Base-by-base conservation (phyloP, 2,797 vertebrate genomes). In the Cryptoprocta ferox region DNA sequence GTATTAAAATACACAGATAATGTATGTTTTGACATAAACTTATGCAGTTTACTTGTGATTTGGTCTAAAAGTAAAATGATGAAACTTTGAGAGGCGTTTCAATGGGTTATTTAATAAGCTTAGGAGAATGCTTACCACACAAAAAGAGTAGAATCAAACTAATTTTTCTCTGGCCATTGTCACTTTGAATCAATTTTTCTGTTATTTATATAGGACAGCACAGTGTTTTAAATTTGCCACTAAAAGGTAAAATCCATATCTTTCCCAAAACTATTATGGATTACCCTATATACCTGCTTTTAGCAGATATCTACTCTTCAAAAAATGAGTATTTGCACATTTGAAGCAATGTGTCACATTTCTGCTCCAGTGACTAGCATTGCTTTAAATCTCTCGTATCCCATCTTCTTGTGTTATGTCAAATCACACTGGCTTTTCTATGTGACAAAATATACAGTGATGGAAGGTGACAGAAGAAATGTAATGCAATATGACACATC, bases 401-500 rank as follows among this genome's bases (percentile, higher is more conserved):
- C 0, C 81, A 98, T 98, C 96, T 95, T 98, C 94, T 97, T 98
- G 96, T 96, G 93, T 95, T 98, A 98, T 97, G 97, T 98, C 98
- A 98, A 73, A 91, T 98, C 95, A 96, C 89, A 98, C 88, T 97
- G 98, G 83, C 26, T 98, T 98, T 97, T 97, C 96, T 97, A 79
- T 84, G 66, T 96, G 97, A 98, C 96, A 98, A 96, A 98, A 97
- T 98, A 85, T 86, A 98, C 61, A 30, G 81, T 96, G 98, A 98
- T 98, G 97, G 95, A 97, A 98, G 95, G 96, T 97, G 98, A 98
- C 97, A 98, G 95, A 97, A 98, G 95, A 98, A 98, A 96, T 98
- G 79, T 98, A 98, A 98, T 98, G 97, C 78, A 94, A 83, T 98
- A 83, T 98, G 98, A 98, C 98, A 98, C 89, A 95, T 97, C 83